Conservation (phyloP, 2,888 invertebrate species). For the Siphonodentalium dalli region DNA sequence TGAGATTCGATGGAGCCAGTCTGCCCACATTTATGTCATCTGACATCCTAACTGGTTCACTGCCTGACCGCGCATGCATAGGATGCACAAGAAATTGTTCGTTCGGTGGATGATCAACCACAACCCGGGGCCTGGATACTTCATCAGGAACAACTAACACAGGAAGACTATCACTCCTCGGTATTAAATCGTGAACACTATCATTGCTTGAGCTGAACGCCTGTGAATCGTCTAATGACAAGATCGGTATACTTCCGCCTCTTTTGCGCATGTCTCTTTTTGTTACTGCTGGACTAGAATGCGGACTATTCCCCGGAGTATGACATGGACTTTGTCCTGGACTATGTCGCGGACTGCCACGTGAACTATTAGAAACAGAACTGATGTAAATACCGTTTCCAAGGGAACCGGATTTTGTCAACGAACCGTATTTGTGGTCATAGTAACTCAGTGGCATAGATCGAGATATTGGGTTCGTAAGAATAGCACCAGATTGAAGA, state of each 20-base stretch:
- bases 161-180: too few species aligned
- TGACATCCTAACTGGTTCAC: conserved; percentile 47
- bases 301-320: conserved; percentile 38
- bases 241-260: conserved; percentile 55
- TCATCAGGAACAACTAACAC: too few species aligned
- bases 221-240: conserved; percentile 35
- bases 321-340: conserved; percentile 36
- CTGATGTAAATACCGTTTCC: conserved; percentile 43
- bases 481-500: conserved; percentile 84
- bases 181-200: conserved; percentile 42
- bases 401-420: conserved; percentile 17
- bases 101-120: too few species aligned
- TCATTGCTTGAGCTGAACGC: conserved; percentile 31
- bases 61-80: conserved; percentile 50
- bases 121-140: too few species aligned
- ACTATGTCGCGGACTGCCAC: conserved; percentile 33
- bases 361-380: conserved; percentile 16
- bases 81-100: conserved; percentile 14
- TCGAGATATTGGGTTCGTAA: conserved; percentile 84
- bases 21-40: conserved; percentile 27
- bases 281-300: conserved; percentile 38
- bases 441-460: conserved; percentile 65
- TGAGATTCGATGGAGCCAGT: conserved; percentile 23
- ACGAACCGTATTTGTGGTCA: conserved; percentile 50
- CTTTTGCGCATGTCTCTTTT: conserved; percentile 34